A percentile compares a stretch with the other conserved stretches of the same genome.
phyloP scores from a whole-genome alignment of 2,113 vertebrate species.

The Jaculus jaculus region DNA sequence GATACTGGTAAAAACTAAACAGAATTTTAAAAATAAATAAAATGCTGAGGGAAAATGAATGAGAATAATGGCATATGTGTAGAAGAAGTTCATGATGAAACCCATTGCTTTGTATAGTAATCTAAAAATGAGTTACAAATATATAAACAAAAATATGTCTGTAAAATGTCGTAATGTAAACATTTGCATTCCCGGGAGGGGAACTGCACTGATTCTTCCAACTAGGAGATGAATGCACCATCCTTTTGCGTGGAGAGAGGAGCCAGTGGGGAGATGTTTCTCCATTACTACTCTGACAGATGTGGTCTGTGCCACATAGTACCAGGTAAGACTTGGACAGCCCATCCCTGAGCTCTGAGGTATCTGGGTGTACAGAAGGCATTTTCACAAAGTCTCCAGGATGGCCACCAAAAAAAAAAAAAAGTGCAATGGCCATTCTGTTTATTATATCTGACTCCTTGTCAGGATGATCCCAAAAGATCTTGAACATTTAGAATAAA shows the following conservation, averaged over 20 bases:
- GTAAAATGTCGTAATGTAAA: not conserved
- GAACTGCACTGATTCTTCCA: not conserved
- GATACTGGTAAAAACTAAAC: not conserved
- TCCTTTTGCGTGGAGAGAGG: slow-evolving; percentile 86
- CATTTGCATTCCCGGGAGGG: not conserved
- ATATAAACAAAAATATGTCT: not conserved
- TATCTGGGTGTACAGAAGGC: not conserved
- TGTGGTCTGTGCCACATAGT: slow-evolving; percentile 85
- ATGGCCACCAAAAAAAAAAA: not conserved
- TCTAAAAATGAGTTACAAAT: not conserved
- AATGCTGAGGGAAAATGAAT: not conserved
- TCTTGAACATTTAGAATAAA: not conserved
- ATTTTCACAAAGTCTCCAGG: not conserved
- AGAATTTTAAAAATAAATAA: no score
- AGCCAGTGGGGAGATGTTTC: slow-evolving; percentile 80
- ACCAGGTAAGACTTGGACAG: slow-evolving; percentile 77
- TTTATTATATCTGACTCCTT: not conserved
- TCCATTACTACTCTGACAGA: slow-evolving; percentile 88
- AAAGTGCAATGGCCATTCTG: not conserved
- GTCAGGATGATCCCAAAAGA: not conserved
- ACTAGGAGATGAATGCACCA: slow-evolving; percentile 88
- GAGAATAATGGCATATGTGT: not conserved
- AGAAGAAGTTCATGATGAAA: no score
- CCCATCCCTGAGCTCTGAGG: not conserved
- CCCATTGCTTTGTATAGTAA: not conserved